Evolutionary conservation across 2,113 vertebrate species (phyloP).

Genomic region (Phainopepla nitens): DNA sequence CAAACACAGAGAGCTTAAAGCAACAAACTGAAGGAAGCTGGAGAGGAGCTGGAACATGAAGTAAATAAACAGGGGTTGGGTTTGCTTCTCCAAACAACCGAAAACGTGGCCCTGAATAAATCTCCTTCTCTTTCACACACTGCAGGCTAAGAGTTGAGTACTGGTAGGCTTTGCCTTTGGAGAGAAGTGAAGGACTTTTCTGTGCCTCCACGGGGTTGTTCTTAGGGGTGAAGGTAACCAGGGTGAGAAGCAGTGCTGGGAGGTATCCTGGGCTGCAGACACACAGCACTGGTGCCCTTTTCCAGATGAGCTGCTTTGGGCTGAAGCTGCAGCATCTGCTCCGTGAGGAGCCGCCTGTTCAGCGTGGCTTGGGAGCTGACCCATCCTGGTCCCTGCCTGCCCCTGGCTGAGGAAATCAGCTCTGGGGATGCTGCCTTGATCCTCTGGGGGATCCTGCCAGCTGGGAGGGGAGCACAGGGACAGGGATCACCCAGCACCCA

Average conservation of each 20-base stretch:
- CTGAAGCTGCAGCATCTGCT: not conserved
- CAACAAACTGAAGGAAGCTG: not conserved
- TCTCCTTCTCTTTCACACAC: not conserved
- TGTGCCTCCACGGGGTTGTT: not conserved
- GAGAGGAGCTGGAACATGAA: not conserved
- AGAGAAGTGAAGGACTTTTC: not conserved
- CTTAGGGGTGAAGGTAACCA: not conserved
- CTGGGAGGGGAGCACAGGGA: not conserved
- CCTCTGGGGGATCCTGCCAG: not conserved
- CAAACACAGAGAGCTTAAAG: conserved; percentile 22
- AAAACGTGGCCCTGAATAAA: not conserved
- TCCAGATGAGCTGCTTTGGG: rapidly evolving
- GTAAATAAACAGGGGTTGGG: not conserved
- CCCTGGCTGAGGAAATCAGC: not conserved
- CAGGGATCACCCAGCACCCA: not conserved
- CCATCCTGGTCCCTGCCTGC: too few species aligned
- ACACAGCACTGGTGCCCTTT: not conserved
- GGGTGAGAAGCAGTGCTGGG: not conserved
- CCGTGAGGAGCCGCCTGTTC: not conserved
- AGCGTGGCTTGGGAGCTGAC: too few species aligned
- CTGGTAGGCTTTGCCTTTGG: not conserved
- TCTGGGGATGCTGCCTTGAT: not conserved
- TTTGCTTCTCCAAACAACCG: not conserved
- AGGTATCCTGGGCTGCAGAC: not conserved
- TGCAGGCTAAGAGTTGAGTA: not conserved